phyloP scores from a whole-genome alignment of 2,888 invertebrate genomes.

The Sesia bembeciformis region DNA sequence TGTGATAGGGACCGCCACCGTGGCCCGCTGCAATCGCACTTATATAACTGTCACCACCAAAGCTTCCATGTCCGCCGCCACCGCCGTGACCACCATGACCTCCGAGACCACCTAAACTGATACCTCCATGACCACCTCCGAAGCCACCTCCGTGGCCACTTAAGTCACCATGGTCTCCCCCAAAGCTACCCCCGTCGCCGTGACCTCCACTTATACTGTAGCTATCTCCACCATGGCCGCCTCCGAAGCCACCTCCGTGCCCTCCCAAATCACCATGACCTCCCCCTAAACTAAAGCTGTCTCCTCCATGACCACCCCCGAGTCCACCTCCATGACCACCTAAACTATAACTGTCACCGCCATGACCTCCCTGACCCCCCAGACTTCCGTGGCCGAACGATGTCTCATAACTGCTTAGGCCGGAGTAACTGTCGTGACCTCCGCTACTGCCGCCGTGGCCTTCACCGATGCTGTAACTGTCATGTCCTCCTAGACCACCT shows the following conservation, averaged over 20 bases:
- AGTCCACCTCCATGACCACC: slow-evolving; percentile 7
- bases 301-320: slow-evolving; percentile 3
- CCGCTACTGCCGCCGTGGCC: slow-evolving; percentile 8
- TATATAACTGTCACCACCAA: slow-evolving; percentile 55
- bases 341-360: background rate
- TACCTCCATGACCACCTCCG: slow-evolving; percentile 21
- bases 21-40: slow-evolving; percentile 58
- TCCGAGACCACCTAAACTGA: slow-evolving; percentile 23
- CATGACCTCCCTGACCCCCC: background rate
- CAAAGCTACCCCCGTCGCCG: slow-evolving; percentile 21
- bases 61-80: slow-evolving; percentile 15
- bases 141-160: slow-evolving; percentile 14
- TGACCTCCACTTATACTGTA: slow-evolving; percentile 14
- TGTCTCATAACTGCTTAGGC: background rate
- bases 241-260: slow-evolving; percentile 9
- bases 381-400: slow-evolving; percentile 3
- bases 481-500: background rate
- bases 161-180: slow-evolving; percentile 28
- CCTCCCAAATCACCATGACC: slow-evolving; percentile 1
- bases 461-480: background rate
- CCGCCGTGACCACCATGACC: slow-evolving; percentile 26
- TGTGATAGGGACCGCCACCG: slow-evolving; percentile 63
- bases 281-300: slow-evolving; percentile 1
- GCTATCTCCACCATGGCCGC: slow-evolving; percentile 12
- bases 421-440: slow-evolving; percentile 1